Base-by-base conservation (phyloP, 2,888 invertebrate genomes). In the Leistus spinibarbis region DNA sequence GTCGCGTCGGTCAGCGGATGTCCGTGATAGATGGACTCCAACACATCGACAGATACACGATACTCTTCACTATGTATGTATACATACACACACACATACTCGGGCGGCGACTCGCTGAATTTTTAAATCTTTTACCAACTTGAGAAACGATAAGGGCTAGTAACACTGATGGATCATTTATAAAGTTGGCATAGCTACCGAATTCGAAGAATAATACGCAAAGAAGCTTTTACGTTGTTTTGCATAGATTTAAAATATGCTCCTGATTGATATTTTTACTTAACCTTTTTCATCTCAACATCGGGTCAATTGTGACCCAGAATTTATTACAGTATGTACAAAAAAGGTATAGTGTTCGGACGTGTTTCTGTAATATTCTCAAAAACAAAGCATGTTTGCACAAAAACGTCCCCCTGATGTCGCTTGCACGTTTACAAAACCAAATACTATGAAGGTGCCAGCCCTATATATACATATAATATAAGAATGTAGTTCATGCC, bases 121-220 rank as follows among this genome's bases (percentile, higher is more conserved):
- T 73, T 67, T 27, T 27, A 73, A 73, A 67, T 73, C 73, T 67
- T 27, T 66, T 67, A 73, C n/a, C n/a, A n/a, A n/a, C 73, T 73
- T 40, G 40, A 40, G 13, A 40, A 40, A 40, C 13, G 40, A 10
- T 40, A 40, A 53, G 57, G 23, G 56, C 57, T 66, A 73, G 66
- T 73, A 73, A 73, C 73, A 73, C 56, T 57, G 73, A 73, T 66
- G 53, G 57, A 73, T 73, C 60, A 20, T 19, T 19, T 22, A 7
- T 40, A 40, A 40, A 40, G 40, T 40, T 40, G 40, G 40, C 7
- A 40, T 5, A 13, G 10, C 40, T 40, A 40, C 13, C 40, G 40
- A 10, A 40, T 40, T 40, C 13, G 40, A 40, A 40, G 40, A 4
- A 40, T 7, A 13, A 40, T 40, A 40, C 7, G 7, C 40, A 10